Base-by-base conservation (phyloP, 2,888 invertebrate genomes). In the Monochamus alternatus region DNA sequence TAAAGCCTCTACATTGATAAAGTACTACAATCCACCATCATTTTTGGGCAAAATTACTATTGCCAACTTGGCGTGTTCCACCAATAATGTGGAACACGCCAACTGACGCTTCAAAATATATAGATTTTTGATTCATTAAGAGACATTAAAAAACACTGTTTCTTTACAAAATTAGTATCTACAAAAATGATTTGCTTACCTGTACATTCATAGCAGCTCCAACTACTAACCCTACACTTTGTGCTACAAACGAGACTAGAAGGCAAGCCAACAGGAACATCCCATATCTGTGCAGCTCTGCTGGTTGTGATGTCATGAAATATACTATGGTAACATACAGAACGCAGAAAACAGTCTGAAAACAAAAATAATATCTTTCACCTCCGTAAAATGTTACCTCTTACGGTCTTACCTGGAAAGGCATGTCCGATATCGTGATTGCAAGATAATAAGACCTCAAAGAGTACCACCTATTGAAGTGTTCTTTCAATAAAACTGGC, bases 401-500 rank as follows among this genome's bases (percentile, higher is more conserved):
- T 9, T 14, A 22, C 43, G 14, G 73, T 43, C 83, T 90, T 90
- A 98, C 97, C 93, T 98, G 98, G 90, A 98, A 98, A n/a, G 98
- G 98, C 90, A 98, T 92, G 90, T 98, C 98, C 0, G 98, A 98
- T 75, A 98, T 93, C 0, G 98, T 98, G 85, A 98, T 98, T 22
- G 98, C 98, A 84, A 98, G 90, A 88, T 98, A 98, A 89, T 98
- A 98, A 0, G 97, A 95, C 82, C 96, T 94, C 51, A 98, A 90
- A 59, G 98, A 98, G 88, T 98, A 98, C 98, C 98, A 98, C 84
- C 98, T 93, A 90, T 98, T 98, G 88, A 98, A 96, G 89, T 98
- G 97, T 89, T 98, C 98, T 86, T 98, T 95, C 67, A 98, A 91
- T 84, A 98, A 91, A 70, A 98, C 98, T 0, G 97, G 96, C 95